Conservation (phyloP, 1,140 invertebrate species). For the Phthorimaea operculella region DNA sequence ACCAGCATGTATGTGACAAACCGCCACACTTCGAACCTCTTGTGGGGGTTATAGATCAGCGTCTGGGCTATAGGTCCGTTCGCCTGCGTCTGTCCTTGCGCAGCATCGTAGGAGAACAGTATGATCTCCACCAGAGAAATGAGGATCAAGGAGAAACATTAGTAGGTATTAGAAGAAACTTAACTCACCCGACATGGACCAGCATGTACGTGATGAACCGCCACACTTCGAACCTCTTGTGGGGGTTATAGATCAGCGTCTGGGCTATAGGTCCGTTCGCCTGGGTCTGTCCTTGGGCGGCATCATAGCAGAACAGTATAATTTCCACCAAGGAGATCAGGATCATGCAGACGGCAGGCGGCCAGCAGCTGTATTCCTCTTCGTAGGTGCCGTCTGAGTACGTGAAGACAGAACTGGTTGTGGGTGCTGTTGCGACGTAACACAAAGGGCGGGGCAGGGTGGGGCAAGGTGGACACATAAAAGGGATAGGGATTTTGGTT, state of each 20-base stretch:
- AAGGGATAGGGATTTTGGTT: constrained; percentile 15
- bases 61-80: constrained; percentile 78
- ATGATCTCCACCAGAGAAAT: constrained; percentile 78
- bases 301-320: constrained; percentile 75
- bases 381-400: constrained; percentile 81
- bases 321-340: constrained; percentile 79
- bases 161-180: not conserved
- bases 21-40: constrained; percentile 90
- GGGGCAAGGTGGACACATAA: constrained; percentile 17
- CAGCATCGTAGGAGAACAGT: constrained; percentile 75
- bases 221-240: constrained; percentile 89
- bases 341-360: constrained; percentile 89
- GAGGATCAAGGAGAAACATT: constrained; percentile 72
- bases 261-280: constrained; percentile 79
- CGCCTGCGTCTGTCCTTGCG: constrained; percentile 61
- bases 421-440: not conserved
- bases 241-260: constrained; percentile 91
- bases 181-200: constrained; percentile 89
- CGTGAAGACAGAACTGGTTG: constrained; percentile 50
- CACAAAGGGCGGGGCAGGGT: constrained; percentile 17
- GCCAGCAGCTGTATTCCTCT: constrained; percentile 87
- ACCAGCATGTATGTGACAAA: constrained; percentile 97
- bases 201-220: constrained; percentile 96
- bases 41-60: constrained; percentile 92
- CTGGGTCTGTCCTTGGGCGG: constrained; percentile 60